These are phyloP conservation scores for Ecdyonurus torrentis DNA, from an alignment of 2,888 invertebrate genomes.

Conservation along the genomic window DNA sequence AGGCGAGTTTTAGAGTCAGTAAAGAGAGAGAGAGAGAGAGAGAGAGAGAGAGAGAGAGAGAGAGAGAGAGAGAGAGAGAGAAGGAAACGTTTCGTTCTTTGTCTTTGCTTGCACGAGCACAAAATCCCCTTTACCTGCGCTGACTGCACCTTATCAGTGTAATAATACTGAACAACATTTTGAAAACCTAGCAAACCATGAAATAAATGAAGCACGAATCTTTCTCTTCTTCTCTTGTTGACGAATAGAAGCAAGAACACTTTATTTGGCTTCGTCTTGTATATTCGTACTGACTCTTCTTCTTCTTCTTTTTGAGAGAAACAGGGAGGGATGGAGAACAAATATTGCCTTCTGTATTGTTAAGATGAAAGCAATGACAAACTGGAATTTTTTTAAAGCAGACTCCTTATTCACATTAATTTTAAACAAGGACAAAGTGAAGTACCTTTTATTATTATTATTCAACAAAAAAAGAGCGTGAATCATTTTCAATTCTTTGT, in stretches of 20 bases:
- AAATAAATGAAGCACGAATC: background rate
- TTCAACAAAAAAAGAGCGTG: no score
- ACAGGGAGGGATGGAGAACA: background rate
- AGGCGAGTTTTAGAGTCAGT: no score
- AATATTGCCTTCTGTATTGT: background rate
- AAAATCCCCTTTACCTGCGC: no score
- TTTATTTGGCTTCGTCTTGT: background rate
- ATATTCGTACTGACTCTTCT: no score
- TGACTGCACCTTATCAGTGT: background rate
- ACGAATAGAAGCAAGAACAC: background rate
- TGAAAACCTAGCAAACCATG: background rate
- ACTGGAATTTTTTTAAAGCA: no score
- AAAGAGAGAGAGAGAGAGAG: no score
- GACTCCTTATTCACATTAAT: no score
- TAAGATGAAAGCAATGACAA: background rate
- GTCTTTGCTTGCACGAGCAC: background rate
- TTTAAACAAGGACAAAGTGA: no score
- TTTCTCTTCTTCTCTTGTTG: background rate
- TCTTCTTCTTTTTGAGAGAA: background rate
- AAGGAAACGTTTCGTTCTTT: background rate
- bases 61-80: background rate
- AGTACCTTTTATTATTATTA: no score
- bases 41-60: no score
- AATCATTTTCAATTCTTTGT: no score
- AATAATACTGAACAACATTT: background rate